Evolutionary conservation across 2,113 vertebrate genomes (phyloP).

Genomic region (Australoheros scitulus): DNA sequence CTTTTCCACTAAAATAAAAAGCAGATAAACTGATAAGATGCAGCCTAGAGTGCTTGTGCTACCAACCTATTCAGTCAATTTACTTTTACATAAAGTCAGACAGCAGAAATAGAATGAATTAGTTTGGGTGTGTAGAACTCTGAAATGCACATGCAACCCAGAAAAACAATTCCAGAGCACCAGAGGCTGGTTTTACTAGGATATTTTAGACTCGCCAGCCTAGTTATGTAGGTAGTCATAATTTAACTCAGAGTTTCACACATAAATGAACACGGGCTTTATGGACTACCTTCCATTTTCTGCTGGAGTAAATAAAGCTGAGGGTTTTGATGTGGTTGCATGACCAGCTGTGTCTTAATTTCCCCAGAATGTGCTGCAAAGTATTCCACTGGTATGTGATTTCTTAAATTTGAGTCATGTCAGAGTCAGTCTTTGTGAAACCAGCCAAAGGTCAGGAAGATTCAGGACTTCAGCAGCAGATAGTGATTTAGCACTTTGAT

Average conservation of each 20-base stretch:
- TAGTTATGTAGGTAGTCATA: background rate
- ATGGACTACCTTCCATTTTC: background rate
- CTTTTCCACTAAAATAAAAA: constrained; percentile 16
- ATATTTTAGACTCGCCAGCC: background rate
- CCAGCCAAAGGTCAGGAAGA: background rate
- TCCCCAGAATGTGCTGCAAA: background rate
- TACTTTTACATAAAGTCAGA: background rate
- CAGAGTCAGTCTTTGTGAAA: background rate
- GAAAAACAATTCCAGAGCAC: background rate
- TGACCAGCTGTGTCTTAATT: background rate
- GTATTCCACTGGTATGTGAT: background rate
- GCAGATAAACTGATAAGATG: constrained; percentile 4
- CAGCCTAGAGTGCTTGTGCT: background rate
- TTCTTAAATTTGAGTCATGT: background rate
- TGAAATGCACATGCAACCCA: background rate
- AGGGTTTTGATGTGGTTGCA: background rate
- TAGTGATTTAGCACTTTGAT: background rate
- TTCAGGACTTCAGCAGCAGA: background rate
- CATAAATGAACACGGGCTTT: background rate
- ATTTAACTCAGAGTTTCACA: background rate
- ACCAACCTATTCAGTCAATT: constrained; percentile 7
- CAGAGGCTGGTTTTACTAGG: background rate
- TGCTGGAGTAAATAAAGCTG: background rate
- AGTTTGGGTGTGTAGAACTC: background rate
- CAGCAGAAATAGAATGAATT: background rate